phyloP scores from a whole-genome alignment of 2,888 invertebrate species.

The Eupithecia subfuscata region DNA sequence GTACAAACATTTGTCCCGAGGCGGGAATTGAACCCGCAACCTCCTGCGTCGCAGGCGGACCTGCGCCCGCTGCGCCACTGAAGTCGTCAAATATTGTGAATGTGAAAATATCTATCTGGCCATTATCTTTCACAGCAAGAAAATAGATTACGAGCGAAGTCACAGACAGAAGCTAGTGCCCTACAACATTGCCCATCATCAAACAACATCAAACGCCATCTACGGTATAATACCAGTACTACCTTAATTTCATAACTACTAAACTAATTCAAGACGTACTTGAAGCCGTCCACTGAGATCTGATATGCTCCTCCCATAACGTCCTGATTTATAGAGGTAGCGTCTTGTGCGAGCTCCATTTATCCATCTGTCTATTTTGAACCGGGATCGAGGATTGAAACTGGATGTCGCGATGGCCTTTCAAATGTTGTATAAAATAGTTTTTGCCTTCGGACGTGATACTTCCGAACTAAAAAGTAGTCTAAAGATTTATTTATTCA shows the following conservation, averaged over 20 bases:
- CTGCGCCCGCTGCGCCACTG: too few relatives aligned
- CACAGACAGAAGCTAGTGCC: neutral
- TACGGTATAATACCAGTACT: neutral
- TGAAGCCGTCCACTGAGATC: slow-evolving; percentile 2
- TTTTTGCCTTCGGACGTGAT: neutral
- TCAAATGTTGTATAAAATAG: neutral
- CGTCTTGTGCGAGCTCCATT: slow-evolving; percentile 15
- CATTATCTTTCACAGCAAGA: neutral
- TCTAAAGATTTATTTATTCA: neutral
- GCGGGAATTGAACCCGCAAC: too few relatives aligned
- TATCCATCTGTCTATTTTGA: slow-evolving; percentile 23
- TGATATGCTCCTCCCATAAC: slow-evolving; percentile 24
- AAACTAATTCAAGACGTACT: slow-evolving; percentile 12
- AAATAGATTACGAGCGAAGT: neutral
- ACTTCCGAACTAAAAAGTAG: neutral
- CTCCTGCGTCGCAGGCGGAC: too few relatives aligned
- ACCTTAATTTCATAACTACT: slow-evolving; percentile 3
- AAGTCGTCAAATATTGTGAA: too few relatives aligned
- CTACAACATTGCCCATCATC: neutral
- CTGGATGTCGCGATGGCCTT: slow-evolving; percentile 15
- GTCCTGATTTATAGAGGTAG: slow-evolving; percentile 26
- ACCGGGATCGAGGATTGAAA: neutral
- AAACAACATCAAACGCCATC: neutral
- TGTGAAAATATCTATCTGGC: too few relatives aligned
- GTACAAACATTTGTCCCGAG: too few relatives aligned